Evolutionary conservation across 2,888 invertebrate species (phyloP), one percentile per base, ranked within the genome.

Genomic region (Brachypalpus laphriformis): DNA sequence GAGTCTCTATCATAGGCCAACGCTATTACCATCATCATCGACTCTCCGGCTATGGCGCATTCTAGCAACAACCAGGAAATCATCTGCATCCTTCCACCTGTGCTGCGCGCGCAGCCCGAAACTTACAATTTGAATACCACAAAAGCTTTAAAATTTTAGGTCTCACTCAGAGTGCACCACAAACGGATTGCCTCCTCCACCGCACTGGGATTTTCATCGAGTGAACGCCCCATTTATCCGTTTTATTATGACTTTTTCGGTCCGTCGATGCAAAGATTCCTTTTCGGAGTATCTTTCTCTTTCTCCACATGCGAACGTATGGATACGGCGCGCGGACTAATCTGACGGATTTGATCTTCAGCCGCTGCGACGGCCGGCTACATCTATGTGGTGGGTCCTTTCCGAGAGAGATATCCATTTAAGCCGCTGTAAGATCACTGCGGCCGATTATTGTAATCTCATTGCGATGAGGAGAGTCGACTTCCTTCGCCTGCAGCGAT

Each of bases 341-440:
- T 85, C 85, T 71, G 81, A 85, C 54, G 75, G 70, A 85, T 85
- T 75, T 81, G 81, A 85, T 85, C 85, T 85, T 51, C 85, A 71
- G 85, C 75, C 81, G 72, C 49, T 57, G 66, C 45, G 56, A 65
- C 45, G 75, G 75, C 40, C 75, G 72, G 72, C 85, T 81, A 45
- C 85, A 85, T 85, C 85, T 76, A 81, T 71, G 85, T 31, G 85
- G 85, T 85, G 85, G 85, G 85, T 85, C 85, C 85, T 85, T 85
- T 66, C 66, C 61, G 54, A 78, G 65, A 83, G 80, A 83, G 78
- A 83, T 78, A 83, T 83, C 83, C 78, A 78, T 83, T 83, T 74
- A 83, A 80, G 81, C 85, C 80, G 66, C 81, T 75, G 65, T 18
- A 20, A 81, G 85, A 85, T 85, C 80, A 85, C 61, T 76, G 47